phyloP scores from a whole-genome alignment of 1,140 invertebrate species.

The Caenorhabditis brenneri region DNA sequence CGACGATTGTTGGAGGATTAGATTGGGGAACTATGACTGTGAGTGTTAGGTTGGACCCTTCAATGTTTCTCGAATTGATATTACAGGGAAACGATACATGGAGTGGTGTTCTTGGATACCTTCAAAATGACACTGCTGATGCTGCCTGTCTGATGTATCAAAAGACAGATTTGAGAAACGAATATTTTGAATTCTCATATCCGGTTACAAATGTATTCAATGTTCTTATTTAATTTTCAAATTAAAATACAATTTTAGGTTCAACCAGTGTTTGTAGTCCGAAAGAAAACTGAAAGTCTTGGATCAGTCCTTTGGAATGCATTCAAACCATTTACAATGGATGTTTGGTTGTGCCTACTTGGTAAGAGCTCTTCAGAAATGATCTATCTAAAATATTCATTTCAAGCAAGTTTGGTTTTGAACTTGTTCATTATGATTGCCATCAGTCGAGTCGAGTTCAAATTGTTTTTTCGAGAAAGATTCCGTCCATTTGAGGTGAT shows the following conservation, averaged over 20 bases:
- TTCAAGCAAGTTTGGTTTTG: not conserved
- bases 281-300: conserved; percentile 21
- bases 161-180: conserved; percentile 24
- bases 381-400: not conserved
- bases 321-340: conserved; percentile 41
- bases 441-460: not conserved
- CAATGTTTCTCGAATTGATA: not conserved
- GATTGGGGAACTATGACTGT: conserved; percentile 49
- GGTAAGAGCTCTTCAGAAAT: not conserved
- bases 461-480: not conserved
- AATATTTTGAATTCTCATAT: conserved; percentile 46
- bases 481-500: conserved; percentile 2
- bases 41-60: too few species aligned
- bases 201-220: conserved; percentile 39
- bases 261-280: conserved; percentile 46
- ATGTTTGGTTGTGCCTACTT: conserved; percentile 42
- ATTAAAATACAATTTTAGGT: not conserved
- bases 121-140: conserved; percentile 47
- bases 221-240: not conserved
- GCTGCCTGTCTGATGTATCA: conserved; percentile 42
- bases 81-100: conserved; percentile 35
- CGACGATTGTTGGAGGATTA: conserved; percentile 40
- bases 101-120: conserved; percentile 46
- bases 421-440: conserved; percentile 10
- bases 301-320: conserved; percentile 49